phyloP scores from a whole-genome alignment of 2,113 vertebrate genomes.

The Notarius lentiginosus region DNA sequence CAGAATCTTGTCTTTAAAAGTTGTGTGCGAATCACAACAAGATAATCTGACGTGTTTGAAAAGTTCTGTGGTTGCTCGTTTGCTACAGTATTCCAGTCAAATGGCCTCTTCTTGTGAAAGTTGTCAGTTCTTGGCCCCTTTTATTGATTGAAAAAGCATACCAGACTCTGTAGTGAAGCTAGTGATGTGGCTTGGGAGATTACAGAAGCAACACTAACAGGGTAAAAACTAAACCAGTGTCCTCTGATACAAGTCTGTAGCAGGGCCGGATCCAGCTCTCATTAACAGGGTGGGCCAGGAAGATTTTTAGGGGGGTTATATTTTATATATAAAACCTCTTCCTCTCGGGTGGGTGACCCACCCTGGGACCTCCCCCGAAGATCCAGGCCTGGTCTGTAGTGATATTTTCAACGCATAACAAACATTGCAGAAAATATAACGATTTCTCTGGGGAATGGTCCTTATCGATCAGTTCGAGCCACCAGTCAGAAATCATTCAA shows the following conservation, averaged over 20 bases:
- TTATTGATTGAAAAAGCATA: background rate
- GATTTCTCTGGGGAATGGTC: background rate
- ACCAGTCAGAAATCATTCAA: background rate
- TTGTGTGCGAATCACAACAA: background rate
- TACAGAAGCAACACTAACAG: background rate
- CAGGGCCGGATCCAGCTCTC: no score
- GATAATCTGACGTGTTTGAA: background rate
- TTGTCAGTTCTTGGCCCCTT: background rate
- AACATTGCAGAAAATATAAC: background rate
- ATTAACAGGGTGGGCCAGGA: no score
- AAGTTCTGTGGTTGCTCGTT: background rate
- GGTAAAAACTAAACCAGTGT: background rate
- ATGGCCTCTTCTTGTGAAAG: background rate
- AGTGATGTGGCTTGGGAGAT: background rate
- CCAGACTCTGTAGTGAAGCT: background rate
- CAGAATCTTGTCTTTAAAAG: background rate
- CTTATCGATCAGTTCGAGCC: background rate
- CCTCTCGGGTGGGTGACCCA: no score
- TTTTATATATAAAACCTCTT: no score
- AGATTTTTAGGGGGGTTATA: no score
- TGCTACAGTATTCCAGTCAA: background rate
- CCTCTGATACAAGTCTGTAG: background rate
- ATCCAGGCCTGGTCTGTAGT: background rate
- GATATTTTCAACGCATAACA: background rate
- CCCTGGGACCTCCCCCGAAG: no score